Conservation (phyloP, 1,140 invertebrate genomes). For the Latrodectus geometricus region DNA sequence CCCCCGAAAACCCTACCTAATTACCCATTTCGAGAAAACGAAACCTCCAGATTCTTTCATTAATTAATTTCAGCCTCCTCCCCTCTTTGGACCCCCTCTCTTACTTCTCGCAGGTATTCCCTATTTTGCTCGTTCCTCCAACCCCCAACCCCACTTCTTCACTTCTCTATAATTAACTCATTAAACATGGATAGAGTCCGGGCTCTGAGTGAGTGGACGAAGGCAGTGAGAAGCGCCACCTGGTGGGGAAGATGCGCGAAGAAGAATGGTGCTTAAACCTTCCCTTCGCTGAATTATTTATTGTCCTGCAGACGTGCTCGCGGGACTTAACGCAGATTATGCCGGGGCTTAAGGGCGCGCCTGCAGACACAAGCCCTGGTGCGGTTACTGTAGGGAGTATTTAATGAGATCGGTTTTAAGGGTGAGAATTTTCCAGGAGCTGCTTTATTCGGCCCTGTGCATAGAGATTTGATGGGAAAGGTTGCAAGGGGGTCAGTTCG, state of each 20-base stretch:
- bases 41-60: conserved; percentile 45
- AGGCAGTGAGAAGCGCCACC: conserved; percentile 43
- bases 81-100: neutral
- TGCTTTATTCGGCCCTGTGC: neutral
- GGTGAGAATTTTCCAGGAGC: conserved; percentile 5
- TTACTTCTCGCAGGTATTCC: neutral
- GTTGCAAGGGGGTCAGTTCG: neutral
- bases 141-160: neutral
- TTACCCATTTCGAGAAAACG: conserved; percentile 48
- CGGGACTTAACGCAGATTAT: conserved; percentile 49
- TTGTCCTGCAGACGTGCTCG: conserved; percentile 37
- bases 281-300: conserved; percentile 40
- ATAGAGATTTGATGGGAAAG: neutral
- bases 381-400: conserved; percentile 18
- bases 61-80: conserved; percentile 37
- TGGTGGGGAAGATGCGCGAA: conserved; percentile 32
- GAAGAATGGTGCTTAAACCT: conserved; percentile 32
- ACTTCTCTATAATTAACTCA: conserved; percentile 55
- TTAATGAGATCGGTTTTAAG: conserved; percentile 44
- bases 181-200: conserved; percentile 55
- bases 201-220: neutral
- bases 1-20: conserved; percentile 27
- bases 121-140: neutral
- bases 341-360: conserved; percentile 12
- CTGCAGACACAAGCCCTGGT: neutral